These are phyloP conservation scores for Spea hammondii DNA, from an alignment of 2,797 vertebrate species.

Conservation along the genomic window DNA sequence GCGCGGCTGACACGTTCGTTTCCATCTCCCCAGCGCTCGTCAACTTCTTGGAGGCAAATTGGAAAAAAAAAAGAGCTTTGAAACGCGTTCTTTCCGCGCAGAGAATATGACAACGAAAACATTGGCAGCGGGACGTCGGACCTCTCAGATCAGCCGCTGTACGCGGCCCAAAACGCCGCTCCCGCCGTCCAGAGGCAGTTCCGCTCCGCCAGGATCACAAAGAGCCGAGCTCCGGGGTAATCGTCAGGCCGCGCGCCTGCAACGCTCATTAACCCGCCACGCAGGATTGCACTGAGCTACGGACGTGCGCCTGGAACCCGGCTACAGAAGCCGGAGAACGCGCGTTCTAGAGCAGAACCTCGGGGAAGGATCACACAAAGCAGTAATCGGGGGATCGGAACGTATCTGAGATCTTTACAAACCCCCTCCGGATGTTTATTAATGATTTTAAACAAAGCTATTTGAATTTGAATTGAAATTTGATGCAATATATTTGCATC, in stretches of 20 bases:
- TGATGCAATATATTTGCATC: too few relatives aligned
- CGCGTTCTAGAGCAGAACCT: too few relatives aligned
- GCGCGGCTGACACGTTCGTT: conserved; percentile 70
- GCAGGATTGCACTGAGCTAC: background rate
- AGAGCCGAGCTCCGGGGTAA: conserved; percentile 1
- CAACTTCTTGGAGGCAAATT: conserved; percentile 56
- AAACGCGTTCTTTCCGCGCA: conserved; percentile 10
- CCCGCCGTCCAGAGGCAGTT: conserved; percentile 8
- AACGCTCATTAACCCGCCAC: conserved; percentile 7
- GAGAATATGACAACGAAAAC: conserved; percentile 27
- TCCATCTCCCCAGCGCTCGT: conserved; percentile 64
- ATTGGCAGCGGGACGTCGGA: conserved; percentile 33
- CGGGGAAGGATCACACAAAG: too few relatives aligned
- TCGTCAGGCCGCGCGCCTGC: conserved; percentile 11
- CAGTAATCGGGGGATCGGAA: too few relatives aligned
- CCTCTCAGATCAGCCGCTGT: conserved; percentile 26
- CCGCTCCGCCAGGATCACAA: conserved; percentile 8
- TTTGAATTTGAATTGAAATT: too few relatives aligned
- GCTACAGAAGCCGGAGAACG: too few relatives aligned
- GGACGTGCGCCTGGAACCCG: too few relatives aligned
- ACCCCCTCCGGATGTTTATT: too few relatives aligned
- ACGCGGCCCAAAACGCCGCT: conserved; percentile 21
- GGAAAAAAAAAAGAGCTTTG: conserved; percentile 49
- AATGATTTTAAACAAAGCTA: too few relatives aligned
- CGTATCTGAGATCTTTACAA: too few relatives aligned